These are phyloP conservation scores for Sebastes steindachneri DNA, from an alignment of 2,797 vertebrate species.

Conservation along the genomic window DNA sequence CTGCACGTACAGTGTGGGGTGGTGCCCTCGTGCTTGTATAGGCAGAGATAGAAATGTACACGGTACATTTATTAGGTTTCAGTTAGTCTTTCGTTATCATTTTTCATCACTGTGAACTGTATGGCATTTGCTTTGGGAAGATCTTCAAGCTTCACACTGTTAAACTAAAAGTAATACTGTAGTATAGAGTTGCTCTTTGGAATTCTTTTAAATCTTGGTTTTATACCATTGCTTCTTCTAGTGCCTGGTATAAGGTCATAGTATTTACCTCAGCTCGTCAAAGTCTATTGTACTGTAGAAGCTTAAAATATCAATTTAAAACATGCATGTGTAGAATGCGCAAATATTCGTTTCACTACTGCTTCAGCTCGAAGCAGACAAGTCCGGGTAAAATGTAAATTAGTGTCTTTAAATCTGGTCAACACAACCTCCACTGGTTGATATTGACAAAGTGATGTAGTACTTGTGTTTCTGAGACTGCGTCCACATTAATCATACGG, in stretches of 20 bases:
- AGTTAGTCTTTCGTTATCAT: neutral
- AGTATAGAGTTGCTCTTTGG: neutral
- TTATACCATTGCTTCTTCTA: neutral
- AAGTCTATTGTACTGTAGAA: neutral
- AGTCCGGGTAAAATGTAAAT: neutral
- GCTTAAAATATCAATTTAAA: neutral
- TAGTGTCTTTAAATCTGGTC: neutral
- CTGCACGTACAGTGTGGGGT: neutral
- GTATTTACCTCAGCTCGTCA: neutral
- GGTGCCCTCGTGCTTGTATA: constrained; percentile 9
- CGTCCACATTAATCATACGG: neutral
- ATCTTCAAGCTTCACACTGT: neutral
- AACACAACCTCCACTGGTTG: neutral
- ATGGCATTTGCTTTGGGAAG: neutral
- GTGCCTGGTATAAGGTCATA: neutral
- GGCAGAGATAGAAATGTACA: constrained; percentile 15
- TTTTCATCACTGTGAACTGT: neutral
- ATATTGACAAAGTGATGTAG: neutral
- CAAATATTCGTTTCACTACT: neutral
- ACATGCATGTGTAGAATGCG: neutral
- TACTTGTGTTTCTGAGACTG: neutral
- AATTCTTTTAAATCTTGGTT: neutral
- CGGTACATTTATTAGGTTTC: neutral
- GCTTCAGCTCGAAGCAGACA: neutral
- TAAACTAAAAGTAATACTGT: neutral